Conservation (phyloP, 2,888 invertebrate genomes). For the Hartigia nigra region DNA sequence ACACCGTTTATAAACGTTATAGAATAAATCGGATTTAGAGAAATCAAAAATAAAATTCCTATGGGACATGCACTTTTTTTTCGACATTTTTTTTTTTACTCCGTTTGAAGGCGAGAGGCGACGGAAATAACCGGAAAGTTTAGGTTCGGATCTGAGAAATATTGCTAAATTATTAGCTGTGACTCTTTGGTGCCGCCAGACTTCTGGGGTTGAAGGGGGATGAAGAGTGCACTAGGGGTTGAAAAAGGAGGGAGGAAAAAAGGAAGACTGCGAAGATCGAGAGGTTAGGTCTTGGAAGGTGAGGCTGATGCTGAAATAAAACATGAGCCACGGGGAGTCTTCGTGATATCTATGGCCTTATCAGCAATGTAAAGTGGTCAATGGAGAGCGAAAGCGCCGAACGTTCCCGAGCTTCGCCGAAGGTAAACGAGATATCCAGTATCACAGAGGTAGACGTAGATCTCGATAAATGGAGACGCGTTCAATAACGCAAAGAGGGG, state of each 20-base stretch:
- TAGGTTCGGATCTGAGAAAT: slow-evolving; percentile 12
- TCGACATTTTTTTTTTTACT: not conserved
- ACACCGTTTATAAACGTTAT: not conserved
- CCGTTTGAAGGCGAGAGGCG: not conserved
- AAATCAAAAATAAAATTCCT: not conserved
- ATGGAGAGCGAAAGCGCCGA: slow-evolving; percentile 13
- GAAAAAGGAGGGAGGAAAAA: slow-evolving; percentile 5
- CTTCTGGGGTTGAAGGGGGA: not conserved
- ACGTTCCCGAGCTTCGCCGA: not conserved
- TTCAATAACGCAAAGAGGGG: not conserved
- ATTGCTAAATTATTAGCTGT: slow-evolving; percentile 22
- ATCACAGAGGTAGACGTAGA: not conserved
- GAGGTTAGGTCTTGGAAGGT: slow-evolving; percentile 7
- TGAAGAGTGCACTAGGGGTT: slow-evolving; percentile 9
- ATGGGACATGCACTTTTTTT: not conserved
- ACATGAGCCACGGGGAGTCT: slow-evolving; percentile 29
- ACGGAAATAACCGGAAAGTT: not conserved
- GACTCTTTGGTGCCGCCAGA: not conserved
- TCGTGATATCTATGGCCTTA: slow-evolving; percentile 30
- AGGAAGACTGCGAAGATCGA: slow-evolving; percentile 11
- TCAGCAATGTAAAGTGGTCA: slow-evolving; percentile 30
- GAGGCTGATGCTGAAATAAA: slow-evolving; percentile 26
- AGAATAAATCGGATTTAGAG: not conserved
- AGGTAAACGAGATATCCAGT: not conserved
- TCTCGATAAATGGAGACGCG: not conserved